Base-by-base conservation (phyloP, 2,113 vertebrate genomes). In the Athene noctua region DNA sequence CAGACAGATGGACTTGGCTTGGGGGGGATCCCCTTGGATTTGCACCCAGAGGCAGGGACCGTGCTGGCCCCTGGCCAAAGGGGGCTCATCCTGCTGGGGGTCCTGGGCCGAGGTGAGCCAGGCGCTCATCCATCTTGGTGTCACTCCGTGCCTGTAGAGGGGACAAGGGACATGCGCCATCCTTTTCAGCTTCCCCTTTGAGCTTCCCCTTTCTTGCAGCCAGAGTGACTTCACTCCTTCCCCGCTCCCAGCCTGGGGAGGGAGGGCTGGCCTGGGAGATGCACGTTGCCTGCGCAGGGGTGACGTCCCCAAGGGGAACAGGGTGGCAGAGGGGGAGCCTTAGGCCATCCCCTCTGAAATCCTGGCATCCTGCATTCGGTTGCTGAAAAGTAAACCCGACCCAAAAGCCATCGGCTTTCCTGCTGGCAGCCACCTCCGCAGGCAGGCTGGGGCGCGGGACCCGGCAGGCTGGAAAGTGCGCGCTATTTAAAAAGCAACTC, bases 111-210 rank as follows among this genome's bases (percentile, higher is more conserved):
- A 72, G 40, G 71, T 0, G 0, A 49, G 27, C 30, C 32, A 52
- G 62, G 44, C 18, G 5, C 10, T 92, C 47, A 15, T 72, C 67
- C 75, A 29, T 90, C 82, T 86, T 1, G 1, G 20, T 57, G 63
- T 23, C 80, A 73, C 83, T 86, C 22, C n/a, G 51, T 81, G 77
- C 40, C 22, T 2, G 5, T 83, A 77, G 46, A 80, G 65, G 88
- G 42, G 70, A 91, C 73, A 42, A 52, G 75, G 49, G 58, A 90
- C 66, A 49, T 59, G 54, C 15, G 1, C 52, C 3, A 0, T 85
- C 44, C 42, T 47, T 94, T 84, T 80, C 67, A 74, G 83, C 96
- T 96, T 97, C 96, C 93, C n/a, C 86, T 96, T 95, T 91, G 3
- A 20, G 47, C 94, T 96, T 96, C 96, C 93, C 11, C 55, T 92